Conservation (phyloP, 2,797 vertebrate species). For the Tamandua tetradactyla region DNA sequence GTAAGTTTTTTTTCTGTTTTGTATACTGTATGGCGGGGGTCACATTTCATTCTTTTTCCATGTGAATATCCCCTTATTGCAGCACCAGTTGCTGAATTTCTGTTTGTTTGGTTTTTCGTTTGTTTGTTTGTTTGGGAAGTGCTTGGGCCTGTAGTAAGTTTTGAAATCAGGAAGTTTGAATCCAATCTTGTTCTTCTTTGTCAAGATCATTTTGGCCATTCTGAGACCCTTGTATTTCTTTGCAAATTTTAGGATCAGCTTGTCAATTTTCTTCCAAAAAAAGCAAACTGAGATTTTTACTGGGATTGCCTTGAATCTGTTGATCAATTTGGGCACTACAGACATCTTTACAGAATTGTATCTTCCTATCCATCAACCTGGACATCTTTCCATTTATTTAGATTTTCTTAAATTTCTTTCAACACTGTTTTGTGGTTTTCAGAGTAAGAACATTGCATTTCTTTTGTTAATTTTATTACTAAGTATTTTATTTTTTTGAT, state of each 20-base stretch:
- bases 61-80: too few species aligned
- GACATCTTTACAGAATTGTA: background rate
- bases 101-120: too few species aligned
- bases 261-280: slow-evolving; percentile 6
- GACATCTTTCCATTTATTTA: slow-evolving; percentile 5
- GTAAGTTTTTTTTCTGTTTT: too few species aligned
- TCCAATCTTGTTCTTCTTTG: slow-evolving; percentile 30
- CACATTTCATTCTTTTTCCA: too few species aligned
- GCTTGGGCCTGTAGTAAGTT: slow-evolving; percentile 3
- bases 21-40: too few species aligned
- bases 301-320: background rate
- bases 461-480: slow-evolving; percentile 43
- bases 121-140: too few species aligned
- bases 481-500: slow-evolving; percentile 5
- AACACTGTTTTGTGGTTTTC: background rate
- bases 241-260: background rate
- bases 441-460: slow-evolving; percentile 10
- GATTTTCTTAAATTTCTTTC: slow-evolving; percentile 20
- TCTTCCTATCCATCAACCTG: background rate
- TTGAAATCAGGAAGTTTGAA: slow-evolving; percentile 1
- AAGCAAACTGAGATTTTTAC: background rate
- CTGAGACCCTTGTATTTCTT: background rate
- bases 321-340: background rate
- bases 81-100: too few species aligned
- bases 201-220: slow-evolving; percentile 20